These are phyloP conservation scores for Eira barbara DNA, from an alignment of 2,113 vertebrate genomes.

Conservation along the genomic window DNA sequence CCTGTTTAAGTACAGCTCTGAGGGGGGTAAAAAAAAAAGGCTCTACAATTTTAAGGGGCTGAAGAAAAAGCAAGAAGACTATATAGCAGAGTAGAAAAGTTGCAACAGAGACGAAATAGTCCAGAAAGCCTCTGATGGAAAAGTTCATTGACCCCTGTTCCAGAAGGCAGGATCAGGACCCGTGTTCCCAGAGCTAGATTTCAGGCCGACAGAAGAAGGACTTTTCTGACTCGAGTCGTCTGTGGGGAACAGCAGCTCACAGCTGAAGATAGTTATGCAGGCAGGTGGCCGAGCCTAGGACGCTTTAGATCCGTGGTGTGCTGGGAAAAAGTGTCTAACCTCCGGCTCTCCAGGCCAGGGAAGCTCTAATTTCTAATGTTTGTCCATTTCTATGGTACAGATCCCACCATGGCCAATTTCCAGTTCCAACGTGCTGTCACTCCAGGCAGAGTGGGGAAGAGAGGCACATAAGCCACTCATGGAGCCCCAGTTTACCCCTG, in stretches of 20 bases:
- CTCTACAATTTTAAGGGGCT: background rate
- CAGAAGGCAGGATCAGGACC: background rate
- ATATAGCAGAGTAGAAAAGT: background rate
- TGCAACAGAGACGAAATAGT: background rate
- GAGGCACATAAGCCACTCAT: background rate
- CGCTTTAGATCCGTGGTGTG: background rate
- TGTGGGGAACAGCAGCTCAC: background rate
- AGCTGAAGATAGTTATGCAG: background rate
- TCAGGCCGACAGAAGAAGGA: background rate
- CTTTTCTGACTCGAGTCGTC: background rate
- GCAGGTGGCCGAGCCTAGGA: background rate
- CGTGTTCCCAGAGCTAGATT: background rate
- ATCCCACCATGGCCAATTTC: background rate
- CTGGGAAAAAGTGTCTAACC: background rate
- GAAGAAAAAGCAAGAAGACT: background rate
- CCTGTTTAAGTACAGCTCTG: background rate
- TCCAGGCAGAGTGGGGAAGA: background rate
- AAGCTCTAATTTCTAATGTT: background rate
- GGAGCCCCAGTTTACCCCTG: background rate
- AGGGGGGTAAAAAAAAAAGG: rapidly evolving
- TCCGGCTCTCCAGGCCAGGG: background rate
- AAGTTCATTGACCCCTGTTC: background rate
- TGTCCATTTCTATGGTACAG: background rate
- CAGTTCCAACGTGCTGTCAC: background rate
- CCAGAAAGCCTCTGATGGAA: background rate